Evolutionary conservation across 2,888 invertebrate genomes (phyloP), one percentile per base, ranked within the genome.

Genomic region (Zootermopsis nevadensis): DNA sequence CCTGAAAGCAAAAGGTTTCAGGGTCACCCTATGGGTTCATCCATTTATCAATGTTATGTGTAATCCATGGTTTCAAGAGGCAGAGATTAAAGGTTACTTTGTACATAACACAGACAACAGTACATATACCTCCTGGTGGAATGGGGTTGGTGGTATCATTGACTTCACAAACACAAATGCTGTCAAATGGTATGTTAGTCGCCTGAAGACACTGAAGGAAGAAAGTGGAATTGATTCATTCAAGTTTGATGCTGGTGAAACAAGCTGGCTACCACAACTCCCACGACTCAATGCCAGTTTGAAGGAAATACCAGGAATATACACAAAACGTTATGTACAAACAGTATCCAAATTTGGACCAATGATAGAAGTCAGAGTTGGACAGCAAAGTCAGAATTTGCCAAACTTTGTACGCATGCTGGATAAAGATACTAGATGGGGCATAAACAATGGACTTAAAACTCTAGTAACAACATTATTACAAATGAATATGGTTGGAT

Each of bases 231-330:
- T 97, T 31, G 94, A 95, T 86, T 93, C 94, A 84, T 93, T 95
- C 86, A 96, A 96, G 89, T 96, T 97, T 86, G 96, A 96, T 87
- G 96, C 96, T 72, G 97, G 96, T 48, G 96, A 96, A 88, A 91
- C 91, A 0, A 93, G 93, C 86, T 95, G 93, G 93, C 89, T 93
- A 72, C 94, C 85, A 15, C 83, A 83, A 48, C 79, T 81, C 35
- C 85, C 85, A 2, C 35, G 60, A 12, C 69, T 84, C 8, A 80
- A 81, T 31, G 82, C 48, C 4, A 22, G 72, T 33, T 8, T 33
- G 15, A 66, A 72, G 2, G 55, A 72, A 12, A 55, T 82, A 35
- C 84, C 84, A 24, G 66, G 67, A 66, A 33, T 82, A 22, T 60
- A 77, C 74, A 38, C 84, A 12, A 66, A 33, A 12, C 80, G 35